phyloP scores from a whole-genome alignment of 2,888 invertebrate genomes.

The Ophion slaviceki region DNA sequence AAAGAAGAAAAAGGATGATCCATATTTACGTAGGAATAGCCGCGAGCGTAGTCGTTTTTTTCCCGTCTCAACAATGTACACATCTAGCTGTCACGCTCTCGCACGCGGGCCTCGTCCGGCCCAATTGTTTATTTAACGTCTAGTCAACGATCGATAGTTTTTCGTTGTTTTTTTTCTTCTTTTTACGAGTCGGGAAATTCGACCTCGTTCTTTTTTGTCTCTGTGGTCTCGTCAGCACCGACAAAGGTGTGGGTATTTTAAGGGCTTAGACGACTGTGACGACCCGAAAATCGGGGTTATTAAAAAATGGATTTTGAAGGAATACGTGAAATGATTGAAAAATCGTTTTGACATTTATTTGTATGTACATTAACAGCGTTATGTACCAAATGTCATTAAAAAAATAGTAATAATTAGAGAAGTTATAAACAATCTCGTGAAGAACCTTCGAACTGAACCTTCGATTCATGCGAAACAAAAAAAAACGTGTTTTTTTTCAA shows the following conservation, averaged over 20 bases:
- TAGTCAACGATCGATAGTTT: conserved; percentile 20
- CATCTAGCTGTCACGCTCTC: not conserved
- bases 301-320: too few species aligned
- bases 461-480: too few species aligned
- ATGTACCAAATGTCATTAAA: too few species aligned
- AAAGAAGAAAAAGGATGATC: conserved; percentile 73
- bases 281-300: too few species aligned
- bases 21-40: conserved; percentile 74
- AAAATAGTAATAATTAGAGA: too few species aligned
- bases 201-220: conserved; percentile 15
- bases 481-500: too few species aligned
- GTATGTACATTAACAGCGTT: too few species aligned
- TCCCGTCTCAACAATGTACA: not conserved
- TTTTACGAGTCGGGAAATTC: not conserved
- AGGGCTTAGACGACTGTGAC: not conserved
- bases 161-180: not conserved
- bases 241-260: not conserved
- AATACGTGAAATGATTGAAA: too few species aligned
- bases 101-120: conserved; percentile 19
- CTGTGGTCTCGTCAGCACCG: not conserved
- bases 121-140: conserved; percentile 33
- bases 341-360: too few species aligned
- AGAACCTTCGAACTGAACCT: too few species aligned
- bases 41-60: not conserved
- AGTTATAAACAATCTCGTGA: too few species aligned